Percentiles rank a stretch among this genome's conserved stretches.
phyloP scores from a whole-genome alignment of 2,797 vertebrate species.

The Crocodylus rhombifer region DNA sequence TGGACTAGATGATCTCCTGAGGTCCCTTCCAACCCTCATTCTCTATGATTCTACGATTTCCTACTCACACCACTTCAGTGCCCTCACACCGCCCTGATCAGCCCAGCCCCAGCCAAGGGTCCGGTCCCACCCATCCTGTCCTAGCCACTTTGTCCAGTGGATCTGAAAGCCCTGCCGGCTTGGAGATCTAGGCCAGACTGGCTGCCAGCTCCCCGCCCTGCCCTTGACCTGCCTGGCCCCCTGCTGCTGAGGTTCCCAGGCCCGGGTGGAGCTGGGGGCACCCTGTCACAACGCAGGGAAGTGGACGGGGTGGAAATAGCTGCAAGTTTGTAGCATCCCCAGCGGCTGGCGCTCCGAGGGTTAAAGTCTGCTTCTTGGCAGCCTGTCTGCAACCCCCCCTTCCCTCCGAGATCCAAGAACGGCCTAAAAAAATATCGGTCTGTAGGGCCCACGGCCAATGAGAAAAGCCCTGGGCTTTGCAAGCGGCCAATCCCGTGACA shows the following conservation, averaged over 20 bases:
- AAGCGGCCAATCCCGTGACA: neutral
- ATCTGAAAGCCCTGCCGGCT: neutral
- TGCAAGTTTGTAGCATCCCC: neutral
- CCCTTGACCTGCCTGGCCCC: neutral
- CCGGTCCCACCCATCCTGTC: too few species aligned
- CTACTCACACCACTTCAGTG: neutral
- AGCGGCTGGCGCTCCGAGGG: neutral
- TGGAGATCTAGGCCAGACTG: neutral
- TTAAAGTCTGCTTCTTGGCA: slow-evolving; percentile 5
- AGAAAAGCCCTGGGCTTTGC: neutral
- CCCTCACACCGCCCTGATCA: neutral
- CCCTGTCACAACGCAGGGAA: too few species aligned
- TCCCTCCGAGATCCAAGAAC: neutral
- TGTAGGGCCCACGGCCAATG: slow-evolving; percentile 4
- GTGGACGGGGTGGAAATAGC: neutral
- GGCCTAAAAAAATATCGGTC: neutral
- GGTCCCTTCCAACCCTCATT: neutral
- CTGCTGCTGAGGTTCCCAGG: too few species aligned
- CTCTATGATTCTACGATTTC: neutral
- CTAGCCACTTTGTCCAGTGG: neutral
- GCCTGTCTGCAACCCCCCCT: neutral
- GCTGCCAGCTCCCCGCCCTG: neutral
- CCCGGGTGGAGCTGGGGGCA: too few species aligned
- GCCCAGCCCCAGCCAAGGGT: neutral
- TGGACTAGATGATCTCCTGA: too few species aligned